phyloP scores from a whole-genome alignment of 1,140 invertebrate species.

The Drosophila ananassae region DNA sequence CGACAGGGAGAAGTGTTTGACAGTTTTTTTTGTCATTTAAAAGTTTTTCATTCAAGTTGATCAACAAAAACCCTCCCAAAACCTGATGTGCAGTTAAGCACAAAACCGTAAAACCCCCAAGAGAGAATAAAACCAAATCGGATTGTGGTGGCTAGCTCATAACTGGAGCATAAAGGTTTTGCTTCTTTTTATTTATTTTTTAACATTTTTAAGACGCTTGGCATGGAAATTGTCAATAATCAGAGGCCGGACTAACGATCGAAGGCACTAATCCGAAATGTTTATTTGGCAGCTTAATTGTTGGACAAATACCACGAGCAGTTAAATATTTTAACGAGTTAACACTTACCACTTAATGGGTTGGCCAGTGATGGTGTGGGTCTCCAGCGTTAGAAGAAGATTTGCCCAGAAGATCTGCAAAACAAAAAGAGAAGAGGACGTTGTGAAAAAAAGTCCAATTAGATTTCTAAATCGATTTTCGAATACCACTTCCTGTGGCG shows the following conservation, averaged over 20 bases:
- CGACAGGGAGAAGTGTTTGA: conserved; percentile 32
- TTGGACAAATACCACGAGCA: conserved; percentile 10
- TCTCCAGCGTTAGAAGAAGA: neutral
- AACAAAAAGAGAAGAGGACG: neutral
- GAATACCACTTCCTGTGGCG: conserved; percentile 36
- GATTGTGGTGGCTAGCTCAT: conserved; percentile 10
- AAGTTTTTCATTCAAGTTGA: conserved; percentile 32
- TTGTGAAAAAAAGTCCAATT: conserved; percentile 27
- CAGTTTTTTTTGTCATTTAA: conserved; percentile 41
- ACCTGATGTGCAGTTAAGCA: conserved; percentile 47
- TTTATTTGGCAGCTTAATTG: conserved; percentile 35
- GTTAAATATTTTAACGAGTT: conserved; percentile 35
- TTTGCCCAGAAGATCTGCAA: conserved; percentile 21
- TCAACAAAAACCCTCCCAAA: conserved; percentile 27
- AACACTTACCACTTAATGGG: conserved; percentile 50
- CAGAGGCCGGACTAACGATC: conserved; percentile 6
- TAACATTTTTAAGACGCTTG: neutral
- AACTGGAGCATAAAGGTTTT: conserved; percentile 58
- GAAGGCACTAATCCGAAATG: conserved; percentile 16
- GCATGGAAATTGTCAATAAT: conserved; percentile 4
- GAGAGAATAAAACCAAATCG: conserved; percentile 22
- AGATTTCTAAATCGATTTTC: conserved; percentile 56
- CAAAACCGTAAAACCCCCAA: conserved; percentile 24
- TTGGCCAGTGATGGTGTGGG: conserved; percentile 8
- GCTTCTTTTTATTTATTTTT: conserved; percentile 7